Conservation (phyloP, 2,888 invertebrate species). For the Timema cristinae region DNA sequence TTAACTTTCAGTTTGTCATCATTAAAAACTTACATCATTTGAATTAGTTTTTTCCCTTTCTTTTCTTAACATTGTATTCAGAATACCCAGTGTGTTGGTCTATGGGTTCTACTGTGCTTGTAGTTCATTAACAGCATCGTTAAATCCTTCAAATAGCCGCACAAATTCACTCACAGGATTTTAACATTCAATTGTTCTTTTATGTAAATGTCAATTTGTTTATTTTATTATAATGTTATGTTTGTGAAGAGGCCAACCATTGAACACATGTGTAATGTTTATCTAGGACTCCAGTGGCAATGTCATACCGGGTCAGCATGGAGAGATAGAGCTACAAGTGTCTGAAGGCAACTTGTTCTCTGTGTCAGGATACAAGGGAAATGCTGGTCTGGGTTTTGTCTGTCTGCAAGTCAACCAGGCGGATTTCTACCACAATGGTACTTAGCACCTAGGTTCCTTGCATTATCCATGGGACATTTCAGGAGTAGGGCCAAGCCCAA, state of each 20-base stretch:
- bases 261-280: slow-evolving; percentile 11
- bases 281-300: slow-evolving; percentile 64
- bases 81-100: too few species aligned
- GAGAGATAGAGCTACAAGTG: slow-evolving; percentile 71
- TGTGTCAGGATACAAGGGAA: slow-evolving; percentile 72
- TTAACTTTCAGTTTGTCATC: too few species aligned
- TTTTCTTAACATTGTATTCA: too few species aligned
- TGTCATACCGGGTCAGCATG: slow-evolving; percentile 74
- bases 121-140: background rate
- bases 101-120: too few species aligned
- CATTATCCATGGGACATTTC: too few species aligned
- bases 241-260: background rate
- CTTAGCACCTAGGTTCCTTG: slow-evolving; percentile 36
- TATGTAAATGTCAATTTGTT: slow-evolving; percentile 6
- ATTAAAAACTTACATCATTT: too few species aligned
- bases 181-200: slow-evolving; percentile 17
- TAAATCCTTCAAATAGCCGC: too few species aligned
- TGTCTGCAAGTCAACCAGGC: slow-evolving; percentile 70
- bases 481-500: too few species aligned
- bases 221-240: background rate
- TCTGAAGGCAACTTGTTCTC: slow-evolving; percentile 66
- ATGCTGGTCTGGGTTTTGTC: slow-evolving; percentile 71
- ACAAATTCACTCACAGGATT: background rate
- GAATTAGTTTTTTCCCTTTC: too few species aligned
- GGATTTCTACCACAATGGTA: slow-evolving; percentile 75